These are phyloP conservation scores for Megathymus violae DNA, from an alignment of 1,140 invertebrate species.

Conservation along the genomic window DNA sequence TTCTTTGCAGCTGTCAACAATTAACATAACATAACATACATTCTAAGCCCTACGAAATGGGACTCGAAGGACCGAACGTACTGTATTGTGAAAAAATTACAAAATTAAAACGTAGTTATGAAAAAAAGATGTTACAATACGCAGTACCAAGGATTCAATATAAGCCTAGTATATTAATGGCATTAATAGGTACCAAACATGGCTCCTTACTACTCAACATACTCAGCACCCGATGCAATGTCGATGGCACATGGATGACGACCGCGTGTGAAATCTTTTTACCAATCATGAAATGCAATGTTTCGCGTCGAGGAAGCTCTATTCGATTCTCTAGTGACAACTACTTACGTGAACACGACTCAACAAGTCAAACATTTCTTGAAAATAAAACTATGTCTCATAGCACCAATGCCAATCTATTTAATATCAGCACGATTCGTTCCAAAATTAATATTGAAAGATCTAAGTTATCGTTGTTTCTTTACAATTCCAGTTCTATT, in stretches of 20 bases:
- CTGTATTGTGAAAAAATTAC: no score
- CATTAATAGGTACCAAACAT: not conserved
- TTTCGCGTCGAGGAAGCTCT: slow-evolving; percentile 61
- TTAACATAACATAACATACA: no score
- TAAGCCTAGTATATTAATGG: not conserved
- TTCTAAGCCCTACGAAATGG: no score
- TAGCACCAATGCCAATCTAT: slow-evolving; percentile 75
- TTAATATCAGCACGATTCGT: slow-evolving; percentile 59
- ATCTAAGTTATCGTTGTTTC: slow-evolving; percentile 64
- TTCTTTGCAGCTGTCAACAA: no score
- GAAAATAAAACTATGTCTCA: slow-evolving; percentile 47
- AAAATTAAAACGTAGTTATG: no score
- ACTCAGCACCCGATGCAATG: slow-evolving; percentile 48
- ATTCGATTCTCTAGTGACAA: slow-evolving; percentile 60
- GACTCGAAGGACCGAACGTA: not conserved
- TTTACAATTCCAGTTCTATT: slow-evolving; percentile 69
- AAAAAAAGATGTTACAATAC: not conserved
- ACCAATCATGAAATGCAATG: slow-evolving; percentile 52
- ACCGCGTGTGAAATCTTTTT: slow-evolving; percentile 49
- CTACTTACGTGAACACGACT: slow-evolving; percentile 60
- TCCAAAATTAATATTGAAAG: slow-evolving; percentile 54
- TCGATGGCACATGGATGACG: slow-evolving; percentile 78
- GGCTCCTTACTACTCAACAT: not conserved
- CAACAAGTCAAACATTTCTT: slow-evolving; percentile 42
- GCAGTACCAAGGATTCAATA: not conserved